Base-by-base conservation (phyloP, 2,888 invertebrate genomes). In the Drosophila acutilabella region DNA sequence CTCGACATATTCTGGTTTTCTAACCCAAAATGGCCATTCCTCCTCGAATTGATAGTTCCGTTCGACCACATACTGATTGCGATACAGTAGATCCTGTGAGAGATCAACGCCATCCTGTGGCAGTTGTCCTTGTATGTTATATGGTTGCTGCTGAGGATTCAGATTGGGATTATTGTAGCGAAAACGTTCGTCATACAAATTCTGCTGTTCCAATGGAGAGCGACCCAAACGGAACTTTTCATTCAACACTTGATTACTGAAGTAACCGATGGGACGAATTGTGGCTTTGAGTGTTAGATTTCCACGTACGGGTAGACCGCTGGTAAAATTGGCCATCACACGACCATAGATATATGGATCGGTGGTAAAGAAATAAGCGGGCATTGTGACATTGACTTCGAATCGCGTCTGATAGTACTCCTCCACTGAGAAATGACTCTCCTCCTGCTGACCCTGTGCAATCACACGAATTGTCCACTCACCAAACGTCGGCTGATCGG, bases 381-480 rank as follows among this genome's bases (percentile, higher is more conserved):
- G 97, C 96, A 98, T 98, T 0, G 98, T 98, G 0, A 99, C 98
- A 92, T 98, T 98, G 44, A 96, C 96, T 94, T 98, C 98, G 91
- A 97, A 98, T 81, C 98, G 94, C 0, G 98, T 98, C 92, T 98
- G 98, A 92, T 98, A 98, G 93, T 98, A 98, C 93, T 98, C 98
- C 91, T 98, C 98, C 0, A 99, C 98, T 7, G 95, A 92, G 92
- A 98, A 98, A 58, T 94, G 94, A 41, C 96, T 94, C 91, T 97
- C 96, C 92, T 98, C 98, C 2, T 95, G 93, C 92, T 98, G 98
- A 0, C 97, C 97, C 90, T 97, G 96, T 0, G 98, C 98, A 77
- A 96, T 95, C 0, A 98, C 96, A 72, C 96, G 94, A 77, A 99
- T 96, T 47, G 95, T 95, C 98, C 98, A 99, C 90, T 97, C 96